Base-by-base conservation (phyloP, 2,888 invertebrate genomes). In the Dicyrtomina minuta region DNA sequence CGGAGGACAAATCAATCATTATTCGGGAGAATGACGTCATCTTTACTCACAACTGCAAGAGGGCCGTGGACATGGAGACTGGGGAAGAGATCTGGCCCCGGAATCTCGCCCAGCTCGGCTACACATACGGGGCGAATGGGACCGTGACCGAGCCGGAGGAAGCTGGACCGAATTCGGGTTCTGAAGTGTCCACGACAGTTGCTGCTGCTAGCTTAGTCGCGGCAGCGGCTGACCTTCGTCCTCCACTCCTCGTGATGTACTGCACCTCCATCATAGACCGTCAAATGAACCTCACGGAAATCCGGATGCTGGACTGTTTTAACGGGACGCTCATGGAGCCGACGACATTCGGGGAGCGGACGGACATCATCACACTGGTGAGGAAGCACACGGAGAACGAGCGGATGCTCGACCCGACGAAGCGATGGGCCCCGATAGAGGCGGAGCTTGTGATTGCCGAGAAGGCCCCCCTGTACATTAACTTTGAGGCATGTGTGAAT, bases 401-500 rank as follows among this genome's bases (percentile, higher is more conserved):
- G 33, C 80, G 83, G 53, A 81, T 85, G 24, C 79, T 88, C 39
- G 88, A 89, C 80, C 84, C 85, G 0, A 82, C 83, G 85, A 0
- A 83, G 81, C 15, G 85, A 88, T 87, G 92, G 0, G 91, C 91
- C 1, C 93, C 93, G 0, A 89, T 91, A 0, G 93, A 93, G 81
- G 86, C 88, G 0, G 91, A 92, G 79, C 82, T 93, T 27, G 88
- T 92, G 43, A 88, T 94, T 65, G 91, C 92, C 12, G 93, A 93
- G 80, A 92, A 92, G 77, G 93, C 92, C 75, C 87, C 88, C 68
- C 82, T 94, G 67, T 88, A 92, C 84, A 93, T 94, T 71, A 93
- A 93, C 81, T 82, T 93, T 68, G 93, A 93, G 83, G 93, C 93
- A 0, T 93, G 93, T 81, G 93, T 93, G 0, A 93, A 93, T 79